Percentiles rank a stretch among this genome's conserved stretches.
Conservation (phyloP, 2,797 vertebrate genomes). For the Rhinichthys osculus region DNA sequence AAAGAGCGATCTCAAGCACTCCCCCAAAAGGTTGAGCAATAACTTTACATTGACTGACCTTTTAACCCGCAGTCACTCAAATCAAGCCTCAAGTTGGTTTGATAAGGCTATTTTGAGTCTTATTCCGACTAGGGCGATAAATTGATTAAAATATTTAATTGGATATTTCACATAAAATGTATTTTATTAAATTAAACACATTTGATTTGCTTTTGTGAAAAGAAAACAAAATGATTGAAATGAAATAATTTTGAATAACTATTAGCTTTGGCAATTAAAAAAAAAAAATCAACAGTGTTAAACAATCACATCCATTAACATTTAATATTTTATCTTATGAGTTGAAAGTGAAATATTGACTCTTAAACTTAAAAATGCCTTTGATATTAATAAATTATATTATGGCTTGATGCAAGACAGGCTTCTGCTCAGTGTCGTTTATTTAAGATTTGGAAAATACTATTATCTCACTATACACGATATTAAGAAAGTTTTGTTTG, state of each 20-base stretch:
- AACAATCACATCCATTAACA: not conserved
- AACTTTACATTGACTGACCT: conserved; percentile 53
- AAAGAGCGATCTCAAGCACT: conserved; percentile 71
- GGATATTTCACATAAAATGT: not conserved
- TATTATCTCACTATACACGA: conserved; percentile 15
- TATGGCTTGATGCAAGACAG: conserved; percentile 1
- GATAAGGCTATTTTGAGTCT: not conserved
- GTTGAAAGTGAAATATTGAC: not conserved
- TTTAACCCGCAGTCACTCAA: conserved; percentile 44
- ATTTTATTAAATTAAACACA: too few relatives aligned
- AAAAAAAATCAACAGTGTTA: too few relatives aligned
- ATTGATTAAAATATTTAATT: not conserved
- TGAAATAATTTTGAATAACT: not conserved
- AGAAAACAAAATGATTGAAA: not conserved
- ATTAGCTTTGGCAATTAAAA: not conserved
- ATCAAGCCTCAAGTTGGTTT: not conserved
- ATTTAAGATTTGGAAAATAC: conserved; percentile 36
- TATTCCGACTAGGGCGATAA: not conserved
- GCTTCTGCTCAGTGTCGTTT: not conserved
- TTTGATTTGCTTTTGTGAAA: not conserved
- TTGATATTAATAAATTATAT: conserved; percentile 1
- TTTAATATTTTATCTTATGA: not conserved
- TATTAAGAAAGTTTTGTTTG: conserved; percentile 24
- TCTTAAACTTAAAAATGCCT: not conserved
- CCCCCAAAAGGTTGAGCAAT: conserved; percentile 63